A percentile compares a stretch with the other conserved stretches of the same genome.
Evolutionary conservation across 2,797 vertebrate species (phyloP).

Genomic region (Benthosema pterotum): DNA sequence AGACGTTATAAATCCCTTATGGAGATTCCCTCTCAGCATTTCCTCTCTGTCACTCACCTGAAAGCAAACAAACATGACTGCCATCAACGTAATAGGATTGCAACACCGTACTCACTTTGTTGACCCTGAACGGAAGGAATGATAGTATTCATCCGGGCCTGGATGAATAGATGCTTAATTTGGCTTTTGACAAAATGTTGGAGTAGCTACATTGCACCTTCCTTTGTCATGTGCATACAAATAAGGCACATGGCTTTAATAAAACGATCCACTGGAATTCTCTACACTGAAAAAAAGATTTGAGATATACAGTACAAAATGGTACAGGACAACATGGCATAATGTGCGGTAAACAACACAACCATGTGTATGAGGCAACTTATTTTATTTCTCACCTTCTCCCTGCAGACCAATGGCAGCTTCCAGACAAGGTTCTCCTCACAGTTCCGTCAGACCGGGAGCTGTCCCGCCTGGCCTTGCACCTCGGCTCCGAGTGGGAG

Average conservation of each 20-base stretch:
- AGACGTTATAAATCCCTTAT: not conserved
- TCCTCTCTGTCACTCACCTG: constrained; percentile 23
- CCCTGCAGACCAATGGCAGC: constrained; percentile 55
- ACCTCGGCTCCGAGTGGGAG: constrained; percentile 88
- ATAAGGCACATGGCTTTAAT: too few relatives aligned
- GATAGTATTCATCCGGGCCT: constrained; percentile 21
- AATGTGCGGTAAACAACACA: too few relatives aligned
- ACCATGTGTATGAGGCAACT: too few relatives aligned
- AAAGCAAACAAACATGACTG: constrained; percentile 9
- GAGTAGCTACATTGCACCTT: too few relatives aligned
- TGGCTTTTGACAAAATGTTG: not conserved
- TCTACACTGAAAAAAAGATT: too few relatives aligned
- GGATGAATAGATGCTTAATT: constrained; percentile 25
- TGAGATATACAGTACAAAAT: too few relatives aligned
- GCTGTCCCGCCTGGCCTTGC: constrained; percentile 84
- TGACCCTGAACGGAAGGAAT: not conserved
- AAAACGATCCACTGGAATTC: too few relatives aligned
- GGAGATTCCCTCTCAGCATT: not conserved
- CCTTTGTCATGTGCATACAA: too few relatives aligned
- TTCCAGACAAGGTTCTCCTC: constrained; percentile 73
- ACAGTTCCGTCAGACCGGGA: constrained; percentile 85
- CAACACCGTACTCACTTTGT: constrained; percentile 19
- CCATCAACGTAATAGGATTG: constrained; percentile 3
- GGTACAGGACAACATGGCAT: too few relatives aligned
- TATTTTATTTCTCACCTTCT: not conserved